Evolutionary conservation across 2,888 invertebrate genomes (phyloP), one percentile per base, ranked within the genome.

Genomic region (Nesidiocoris tenuis): DNA sequence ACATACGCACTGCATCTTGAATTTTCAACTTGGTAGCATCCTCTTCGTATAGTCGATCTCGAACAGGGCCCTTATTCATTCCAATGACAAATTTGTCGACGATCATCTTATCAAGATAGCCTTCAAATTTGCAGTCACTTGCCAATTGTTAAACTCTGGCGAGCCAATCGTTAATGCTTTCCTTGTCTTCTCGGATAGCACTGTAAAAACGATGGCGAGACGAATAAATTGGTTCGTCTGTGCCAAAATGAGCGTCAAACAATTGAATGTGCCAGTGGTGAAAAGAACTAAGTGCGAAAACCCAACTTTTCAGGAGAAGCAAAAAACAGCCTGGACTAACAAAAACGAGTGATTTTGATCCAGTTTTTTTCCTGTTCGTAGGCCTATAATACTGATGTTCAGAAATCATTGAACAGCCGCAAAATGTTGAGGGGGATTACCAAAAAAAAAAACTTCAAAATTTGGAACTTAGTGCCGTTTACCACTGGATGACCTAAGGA

Each of bases 21-120:
- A 59, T 21, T 1, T 9, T 75, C 2, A 75, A 54, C 16, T 23
- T 57, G 18, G 22, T 9, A 21, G 61, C 67, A 54, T 75, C 67
- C 61, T 75, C 75, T 59, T 75, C 66, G 59, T 59, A 67, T 1
- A 75, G 61, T n/a, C 67, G 61, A 25, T 75, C 67, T 1, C 22
- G 19, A 39, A 21, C 1, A 19, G 75, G 75, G 7, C 67, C 66
- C 54, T 67, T 67, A 22, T 57, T 18, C 61, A 75, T 24, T 18
- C 66, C 76, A 5, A 76, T 70, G 22, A 76, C 76, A 22, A 76
- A 76, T 23, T 24, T 61, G 17, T 70, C 76, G 5, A 76, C 63
- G 16, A 76, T 7, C 61, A 63, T 70, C 21, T 61, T 23, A 0
- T 76, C 76, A n/a, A 76, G 56, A 9, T 70, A 55, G 18, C 16